Percentiles rank a stretch among this genome's conserved stretches.
Evolutionary conservation across 1,140 invertebrate genomes (phyloP).

Genomic region (Trachymyrmex cornetzi): DNA sequence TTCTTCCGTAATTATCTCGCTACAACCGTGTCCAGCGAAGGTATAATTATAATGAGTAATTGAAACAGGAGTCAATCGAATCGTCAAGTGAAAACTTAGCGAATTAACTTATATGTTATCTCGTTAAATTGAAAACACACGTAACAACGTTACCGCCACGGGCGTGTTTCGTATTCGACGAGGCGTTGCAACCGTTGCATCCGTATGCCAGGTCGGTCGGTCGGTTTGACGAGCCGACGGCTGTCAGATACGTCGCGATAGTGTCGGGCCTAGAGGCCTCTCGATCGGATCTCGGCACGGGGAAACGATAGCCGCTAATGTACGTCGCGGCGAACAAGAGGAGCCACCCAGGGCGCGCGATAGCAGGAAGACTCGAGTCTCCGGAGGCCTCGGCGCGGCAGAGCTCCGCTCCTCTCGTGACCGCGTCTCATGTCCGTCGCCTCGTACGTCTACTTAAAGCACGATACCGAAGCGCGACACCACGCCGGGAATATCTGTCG

Average conservation of each 20-base stretch:
- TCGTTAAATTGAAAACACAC: constrained; percentile 31
- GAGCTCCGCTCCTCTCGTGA: neutral
- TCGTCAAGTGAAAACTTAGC: neutral
- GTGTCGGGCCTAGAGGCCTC: constrained; percentile 51
- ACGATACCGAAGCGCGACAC: constrained; percentile 48
- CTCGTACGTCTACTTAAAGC: constrained; percentile 69
- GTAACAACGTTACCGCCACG: constrained; percentile 1
- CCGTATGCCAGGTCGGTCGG: constrained; percentile 39
- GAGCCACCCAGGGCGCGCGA: constrained; percentile 73
- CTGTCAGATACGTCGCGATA: constrained; percentile 78
- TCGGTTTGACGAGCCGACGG: constrained; percentile 70
- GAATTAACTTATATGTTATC: neutral
- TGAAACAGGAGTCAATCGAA: neutral
- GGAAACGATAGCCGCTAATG: constrained; percentile 77
- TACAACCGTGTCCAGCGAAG: neutral
- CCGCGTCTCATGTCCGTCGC: constrained; percentile 42
- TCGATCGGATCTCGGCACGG: constrained; percentile 63
- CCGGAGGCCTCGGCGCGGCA: constrained; percentile 35
- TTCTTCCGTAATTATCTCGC: neutral
- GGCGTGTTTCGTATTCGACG: constrained; percentile 4
- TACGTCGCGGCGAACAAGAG: constrained; percentile 74
- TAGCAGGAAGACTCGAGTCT: constrained; percentile 66
- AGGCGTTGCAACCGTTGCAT: constrained; percentile 16
- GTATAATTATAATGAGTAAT: neutral
- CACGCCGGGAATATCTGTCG: constrained; percentile 64